Base-by-base conservation (phyloP, 1,140 invertebrate species). In the Calosoma granatense region DNA sequence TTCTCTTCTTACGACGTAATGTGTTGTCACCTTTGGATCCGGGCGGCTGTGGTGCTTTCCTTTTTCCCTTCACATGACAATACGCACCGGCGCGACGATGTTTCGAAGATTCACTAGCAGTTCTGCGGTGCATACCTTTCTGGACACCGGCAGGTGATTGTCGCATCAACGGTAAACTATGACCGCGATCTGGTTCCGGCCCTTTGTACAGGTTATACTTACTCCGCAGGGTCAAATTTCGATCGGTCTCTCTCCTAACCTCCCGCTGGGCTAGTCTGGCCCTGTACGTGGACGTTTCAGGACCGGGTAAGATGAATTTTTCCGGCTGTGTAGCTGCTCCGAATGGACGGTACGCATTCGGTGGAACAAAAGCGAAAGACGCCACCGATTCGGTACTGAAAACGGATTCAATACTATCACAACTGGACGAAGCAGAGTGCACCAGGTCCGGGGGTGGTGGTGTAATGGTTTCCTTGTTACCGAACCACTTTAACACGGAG, bases 61-160 rank as follows among this genome's bases (percentile, higher is more conserved):
- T 72, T 64, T 89, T 89, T 12, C 85, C 85, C 60, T 84, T 85
- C 0, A 88, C 85, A 68, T 88, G 83, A 2, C 66, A 73, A 65
- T 70, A 77, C 43, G 64, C 76, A 58, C 68, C 72, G 55, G 65
- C 70, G 67, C 62, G 70, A 52, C 63, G 75, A 63, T 65, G 73
- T 67, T 71, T 77, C 41, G 67, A 73, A 22, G 70, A 75, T 65
- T 81, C 80, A 66, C 81, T 82, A 1, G 75, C 70, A 9, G 78
- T 78, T 59, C 77, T 69, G 58, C 74, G 54, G 51, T 69, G 57
- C 41, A 58, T 66, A 63, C 56, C 72, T 53, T 73, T 65, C 57
- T 67, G 64, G 62, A 70, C 64, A 47, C 69, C 47, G 57, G 59
- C 55, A 39, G 57, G 58, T 36, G 61, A 57, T 54, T 65, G 70